Evolutionary conservation across 1,140 invertebrate species (phyloP).

Genomic region (Temnothorax longispinosus): DNA sequence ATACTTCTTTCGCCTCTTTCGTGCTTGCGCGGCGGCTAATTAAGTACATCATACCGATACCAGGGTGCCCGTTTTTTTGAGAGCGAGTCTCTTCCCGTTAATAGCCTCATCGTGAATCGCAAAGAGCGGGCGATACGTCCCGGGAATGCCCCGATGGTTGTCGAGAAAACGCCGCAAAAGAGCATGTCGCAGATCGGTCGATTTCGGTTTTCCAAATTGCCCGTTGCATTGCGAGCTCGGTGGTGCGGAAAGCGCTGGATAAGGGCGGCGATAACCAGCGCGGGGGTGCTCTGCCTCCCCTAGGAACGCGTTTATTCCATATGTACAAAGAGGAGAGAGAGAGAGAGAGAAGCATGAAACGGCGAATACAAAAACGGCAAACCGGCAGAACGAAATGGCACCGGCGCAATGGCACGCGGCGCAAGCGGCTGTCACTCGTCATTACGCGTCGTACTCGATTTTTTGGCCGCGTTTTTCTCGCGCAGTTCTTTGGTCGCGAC

Average conservation of each 20-base stretch:
- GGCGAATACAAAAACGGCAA: slow-evolving; percentile 13
- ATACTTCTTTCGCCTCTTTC: slow-evolving; percentile 4
- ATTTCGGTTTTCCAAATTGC: slow-evolving; percentile 65
- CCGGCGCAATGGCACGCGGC: background rate
- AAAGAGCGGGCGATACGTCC: background rate
- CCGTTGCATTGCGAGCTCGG: slow-evolving; percentile 44
- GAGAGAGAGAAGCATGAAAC: background rate
- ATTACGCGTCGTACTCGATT: slow-evolving; percentile 38
- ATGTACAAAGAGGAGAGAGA: slow-evolving; percentile 6
- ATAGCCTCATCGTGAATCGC: background rate
- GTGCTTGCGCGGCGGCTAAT: background rate
- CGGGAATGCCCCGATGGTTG: background rate
- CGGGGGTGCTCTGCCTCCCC: background rate
- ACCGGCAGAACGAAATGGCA: slow-evolving; percentile 38
- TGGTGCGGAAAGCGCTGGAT: slow-evolving; percentile 51
- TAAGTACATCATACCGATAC: background rate
- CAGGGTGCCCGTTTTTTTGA: background rate
- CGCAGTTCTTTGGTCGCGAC: slow-evolving; percentile 29
- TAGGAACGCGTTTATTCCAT: slow-evolving; percentile 39
- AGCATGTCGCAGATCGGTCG: slow-evolving; percentile 59
- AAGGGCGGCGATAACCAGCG: slow-evolving; percentile 30
- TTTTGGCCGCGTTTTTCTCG: slow-evolving; percentile 1
- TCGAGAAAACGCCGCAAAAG: background rate
- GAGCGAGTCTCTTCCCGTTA: background rate
- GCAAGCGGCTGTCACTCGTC: slow-evolving; percentile 30